Percentiles rank a stretch among this genome's conserved stretches.
These are phyloP conservation scores for Aphelinus atriplicis DNA, from an alignment of 1,140 invertebrate genomes.

Conservation along the genomic window DNA sequence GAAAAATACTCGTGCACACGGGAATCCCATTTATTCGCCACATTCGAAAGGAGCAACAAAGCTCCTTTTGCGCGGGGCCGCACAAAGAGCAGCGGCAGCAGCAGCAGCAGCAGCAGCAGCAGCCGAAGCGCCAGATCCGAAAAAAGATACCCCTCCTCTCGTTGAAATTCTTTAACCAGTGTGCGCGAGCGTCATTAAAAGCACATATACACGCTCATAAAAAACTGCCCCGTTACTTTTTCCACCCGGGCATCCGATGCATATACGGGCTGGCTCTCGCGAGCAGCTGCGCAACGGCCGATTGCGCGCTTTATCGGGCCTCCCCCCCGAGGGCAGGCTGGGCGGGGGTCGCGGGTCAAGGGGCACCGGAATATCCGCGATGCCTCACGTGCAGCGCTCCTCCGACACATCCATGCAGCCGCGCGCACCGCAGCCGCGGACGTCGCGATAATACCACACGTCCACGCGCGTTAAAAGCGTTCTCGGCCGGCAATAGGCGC, in stretches of 20 bases:
- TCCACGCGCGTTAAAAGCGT: conserved; percentile 22
- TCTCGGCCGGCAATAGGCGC: conserved; percentile 18
- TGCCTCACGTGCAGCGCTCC: conserved; percentile 42
- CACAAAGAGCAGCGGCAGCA: neutral
- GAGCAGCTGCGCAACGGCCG: too few relatives aligned
- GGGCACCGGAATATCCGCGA: conserved; percentile 43
- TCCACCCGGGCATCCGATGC: neutral
- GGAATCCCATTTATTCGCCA: conserved; percentile 1
- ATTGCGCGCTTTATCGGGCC: conserved; percentile 1
- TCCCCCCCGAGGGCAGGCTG: too few relatives aligned
- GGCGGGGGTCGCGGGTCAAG: neutral
- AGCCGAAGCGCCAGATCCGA: neutral
- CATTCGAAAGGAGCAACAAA: conserved; percentile 8
- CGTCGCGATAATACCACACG: neutral
- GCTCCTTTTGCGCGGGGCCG: neutral
- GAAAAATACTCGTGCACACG: too few relatives aligned
- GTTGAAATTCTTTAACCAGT: conserved; percentile 14
- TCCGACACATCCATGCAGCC: neutral
- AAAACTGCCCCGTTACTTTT: neutral
- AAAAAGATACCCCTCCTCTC: neutral
- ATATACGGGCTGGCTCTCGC: too few relatives aligned
- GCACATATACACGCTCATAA: neutral
- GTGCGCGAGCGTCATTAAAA: neutral
- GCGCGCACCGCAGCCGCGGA: neutral
- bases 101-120: neutral